Percentiles rank a stretch among this genome's conserved stretches.
These are phyloP conservation scores for Synodontis membranacea DNA, from an alignment of 2,113 vertebrate genomes.

Conservation along the genomic window DNA sequence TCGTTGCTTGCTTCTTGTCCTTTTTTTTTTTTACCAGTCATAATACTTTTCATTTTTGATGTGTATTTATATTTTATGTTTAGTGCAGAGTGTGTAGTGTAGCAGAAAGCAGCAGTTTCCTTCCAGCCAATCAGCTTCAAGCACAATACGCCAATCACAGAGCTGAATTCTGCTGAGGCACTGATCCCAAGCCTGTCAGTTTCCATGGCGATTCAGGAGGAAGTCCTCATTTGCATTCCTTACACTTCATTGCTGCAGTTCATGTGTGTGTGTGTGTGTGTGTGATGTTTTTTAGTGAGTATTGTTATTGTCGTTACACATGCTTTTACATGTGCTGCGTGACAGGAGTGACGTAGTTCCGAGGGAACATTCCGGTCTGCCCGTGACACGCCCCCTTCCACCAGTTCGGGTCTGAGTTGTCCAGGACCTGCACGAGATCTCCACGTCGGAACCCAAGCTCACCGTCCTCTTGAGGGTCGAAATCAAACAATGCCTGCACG, in stretches of 20 bases:
- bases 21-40: too few species aligned
- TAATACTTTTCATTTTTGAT: background rate
- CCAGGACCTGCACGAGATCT: conserved; percentile 98
- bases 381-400: conserved; percentile 98
- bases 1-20: background rate
- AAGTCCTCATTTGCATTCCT: conserved; percentile 14
- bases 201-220: conserved; percentile 39
- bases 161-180: background rate
- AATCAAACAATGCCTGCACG: conserved; percentile 98
- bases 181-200: conserved; percentile 23
- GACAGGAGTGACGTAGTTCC: conserved; percentile 97
- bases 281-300: background rate
- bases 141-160: conserved; percentile 19
- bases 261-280: background rate
- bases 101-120: conserved; percentile 22
- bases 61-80: conserved; percentile 9
- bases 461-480: conserved; percentile 97
- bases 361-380: conserved; percentile 98
- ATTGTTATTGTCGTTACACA: background rate
- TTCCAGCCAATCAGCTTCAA: conserved; percentile 36
- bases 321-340: conserved; percentile 89
- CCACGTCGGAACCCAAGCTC: conserved; percentile 97
- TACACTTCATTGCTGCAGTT: background rate
- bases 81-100: background rate
- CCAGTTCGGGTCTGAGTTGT: conserved; percentile 99